Conservation (phyloP, 2,113 vertebrate genomes). For the Podocnemis expansa region DNA sequence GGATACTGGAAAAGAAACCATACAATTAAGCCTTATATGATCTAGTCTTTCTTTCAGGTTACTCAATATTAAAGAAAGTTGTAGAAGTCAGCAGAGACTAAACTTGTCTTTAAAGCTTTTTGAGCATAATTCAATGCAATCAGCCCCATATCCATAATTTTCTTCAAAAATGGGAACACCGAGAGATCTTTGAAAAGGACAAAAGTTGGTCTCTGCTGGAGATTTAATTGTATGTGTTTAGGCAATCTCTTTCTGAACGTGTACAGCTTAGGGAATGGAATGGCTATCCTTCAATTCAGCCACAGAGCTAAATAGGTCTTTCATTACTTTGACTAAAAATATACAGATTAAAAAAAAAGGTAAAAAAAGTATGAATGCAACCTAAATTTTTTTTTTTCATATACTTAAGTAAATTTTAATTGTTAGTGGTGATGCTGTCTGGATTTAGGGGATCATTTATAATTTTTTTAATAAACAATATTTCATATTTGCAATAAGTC, state of each 20-base stretch:
- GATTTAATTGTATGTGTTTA: neutral
- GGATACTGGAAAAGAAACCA: slow-evolving; percentile 10
- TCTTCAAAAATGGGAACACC: slow-evolving; percentile 27
- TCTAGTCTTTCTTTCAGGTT: slow-evolving; percentile 16
- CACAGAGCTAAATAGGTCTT: neutral
- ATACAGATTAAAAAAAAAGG: neutral
- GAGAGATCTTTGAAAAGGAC: slow-evolving; percentile 5
- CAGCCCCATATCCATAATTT: slow-evolving; percentile 45
- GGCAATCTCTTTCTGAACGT: slow-evolving; percentile 8
- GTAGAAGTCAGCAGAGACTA: slow-evolving; percentile 29
- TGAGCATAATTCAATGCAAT: slow-evolving; percentile 40
- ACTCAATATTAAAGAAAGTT: slow-evolving; percentile 39
- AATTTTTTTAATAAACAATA: too few relatives aligned
- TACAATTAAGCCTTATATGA: slow-evolving; percentile 35
- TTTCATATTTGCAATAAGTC: too few relatives aligned
- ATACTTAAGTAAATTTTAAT: neutral
- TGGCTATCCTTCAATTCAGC: neutral
- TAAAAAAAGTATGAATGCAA: neutral
- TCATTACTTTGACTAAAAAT: neutral
- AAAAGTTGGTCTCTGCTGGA: slow-evolving; percentile 19
- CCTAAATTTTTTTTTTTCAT: neutral
- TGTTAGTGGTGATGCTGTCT: too few relatives aligned
- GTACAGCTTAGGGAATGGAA: too few relatives aligned
- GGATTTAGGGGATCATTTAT: too few relatives aligned
- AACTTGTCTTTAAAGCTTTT: slow-evolving; percentile 62